A percentile compares a stretch with the other conserved stretches of the same genome.
These are phyloP conservation scores for Apodemus speciosus DNA, from an alignment of 2,113 vertebrate genomes.

Conservation along the genomic window DNA sequence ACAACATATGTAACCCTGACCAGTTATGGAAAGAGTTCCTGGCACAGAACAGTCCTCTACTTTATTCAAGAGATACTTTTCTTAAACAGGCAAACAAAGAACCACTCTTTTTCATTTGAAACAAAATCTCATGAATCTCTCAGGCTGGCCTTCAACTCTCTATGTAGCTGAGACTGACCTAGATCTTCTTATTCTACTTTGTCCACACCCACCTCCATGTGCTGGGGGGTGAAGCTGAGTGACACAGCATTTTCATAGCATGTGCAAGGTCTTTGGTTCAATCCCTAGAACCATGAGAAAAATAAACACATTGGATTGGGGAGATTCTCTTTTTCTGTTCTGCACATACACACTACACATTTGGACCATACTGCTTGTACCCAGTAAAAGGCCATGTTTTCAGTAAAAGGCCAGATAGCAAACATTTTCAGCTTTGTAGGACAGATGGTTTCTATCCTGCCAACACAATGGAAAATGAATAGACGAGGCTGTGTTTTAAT, in stretches of 20 bases:
- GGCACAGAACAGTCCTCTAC: not conserved
- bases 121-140: slow-evolving; percentile 34
- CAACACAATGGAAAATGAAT: slow-evolving; percentile 33
- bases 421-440: slow-evolving; percentile 28
- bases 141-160: not conserved
- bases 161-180: not conserved
- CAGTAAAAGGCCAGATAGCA: slow-evolving; percentile 46
- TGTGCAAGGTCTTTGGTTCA: not conserved
- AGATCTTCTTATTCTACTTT: not conserved
- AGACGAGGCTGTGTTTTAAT: slow-evolving; percentile 32
- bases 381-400: slow-evolving; percentile 2
- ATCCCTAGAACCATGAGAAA: not conserved
- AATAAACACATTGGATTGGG: slow-evolving; percentile 14
- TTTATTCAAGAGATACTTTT: slow-evolving; percentile 52
- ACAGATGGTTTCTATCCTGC: slow-evolving; percentile 30
- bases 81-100: slow-evolving; percentile 39
- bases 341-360: not conserved
- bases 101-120: slow-evolving; percentile 43
- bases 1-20: not conserved
- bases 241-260: not conserved
- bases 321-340: slow-evolving; percentile 44
- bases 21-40: not conserved
- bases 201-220: fast-evolving
- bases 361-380: not conserved
- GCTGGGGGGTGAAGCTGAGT: not conserved